phyloP scores from a whole-genome alignment of 2,888 invertebrate species.

The Bombylius discolor region DNA sequence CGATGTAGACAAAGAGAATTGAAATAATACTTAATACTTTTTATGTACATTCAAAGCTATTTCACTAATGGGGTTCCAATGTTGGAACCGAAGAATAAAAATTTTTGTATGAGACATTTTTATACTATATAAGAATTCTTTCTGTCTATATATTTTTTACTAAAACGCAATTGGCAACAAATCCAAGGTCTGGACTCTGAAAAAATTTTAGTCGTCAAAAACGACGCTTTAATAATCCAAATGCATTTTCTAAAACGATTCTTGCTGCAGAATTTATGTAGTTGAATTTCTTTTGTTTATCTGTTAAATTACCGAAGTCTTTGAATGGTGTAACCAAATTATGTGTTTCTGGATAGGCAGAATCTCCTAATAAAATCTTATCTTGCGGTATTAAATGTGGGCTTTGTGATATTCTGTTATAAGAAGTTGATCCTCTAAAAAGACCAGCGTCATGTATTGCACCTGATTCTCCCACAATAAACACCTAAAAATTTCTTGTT shows the following conservation, averaged over 20 bases:
- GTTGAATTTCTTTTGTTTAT: conserved; percentile 20
- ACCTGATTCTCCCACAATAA: conserved; percentile 20
- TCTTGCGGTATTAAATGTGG: conserved; percentile 2
- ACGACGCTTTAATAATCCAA: conserved; percentile 21
- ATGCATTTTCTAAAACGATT: conserved; percentile 21
- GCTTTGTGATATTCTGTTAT: background rate
- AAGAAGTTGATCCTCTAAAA: conserved; percentile 14
- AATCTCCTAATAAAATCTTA: conserved; percentile 18
- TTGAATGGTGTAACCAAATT: conserved; percentile 21
- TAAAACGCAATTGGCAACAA: conserved; percentile 13
- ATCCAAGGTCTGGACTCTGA: conserved; percentile 14
- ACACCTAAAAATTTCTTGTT: conserved; percentile 19
- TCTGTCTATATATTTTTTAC: too few relatives aligned
- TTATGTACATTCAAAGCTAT: too few relatives aligned
- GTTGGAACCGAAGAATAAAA: too few relatives aligned
- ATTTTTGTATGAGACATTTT: too few relatives aligned
- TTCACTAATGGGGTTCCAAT: too few relatives aligned
- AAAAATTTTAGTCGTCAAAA: conserved; percentile 20
- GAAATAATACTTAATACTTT: too few relatives aligned
- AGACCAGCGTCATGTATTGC: conserved; percentile 18
- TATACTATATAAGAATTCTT: too few relatives aligned
- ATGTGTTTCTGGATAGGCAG: conserved; percentile 18
- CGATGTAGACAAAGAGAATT: too few relatives aligned
- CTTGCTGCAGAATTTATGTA: conserved; percentile 18
- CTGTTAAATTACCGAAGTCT: conserved; percentile 19